These are phyloP conservation scores for Rhizoglyphus robini DNA, from an alignment of 1,140 invertebrate genomes.

Conservation along the genomic window DNA sequence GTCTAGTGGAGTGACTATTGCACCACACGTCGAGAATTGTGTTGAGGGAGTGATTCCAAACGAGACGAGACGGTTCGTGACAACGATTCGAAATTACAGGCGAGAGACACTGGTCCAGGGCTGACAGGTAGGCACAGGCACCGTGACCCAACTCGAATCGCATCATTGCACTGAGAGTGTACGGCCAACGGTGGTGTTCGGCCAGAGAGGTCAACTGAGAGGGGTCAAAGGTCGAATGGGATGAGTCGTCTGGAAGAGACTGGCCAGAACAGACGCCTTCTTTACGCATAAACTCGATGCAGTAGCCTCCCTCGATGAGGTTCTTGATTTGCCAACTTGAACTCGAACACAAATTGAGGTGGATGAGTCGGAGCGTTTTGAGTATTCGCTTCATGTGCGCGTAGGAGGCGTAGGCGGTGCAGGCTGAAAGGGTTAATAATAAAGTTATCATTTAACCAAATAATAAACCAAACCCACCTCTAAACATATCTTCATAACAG, in stretches of 20 bases:
- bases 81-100: neutral
- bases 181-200: neutral
- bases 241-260: too few relatives aligned
- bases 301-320: constrained; percentile 9
- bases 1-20: neutral
- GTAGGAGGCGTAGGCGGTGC: neutral
- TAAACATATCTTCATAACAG: constrained; percentile 1
- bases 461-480: too few relatives aligned
- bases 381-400: constrained; percentile 11
- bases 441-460: too few relatives aligned
- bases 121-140: neutral
- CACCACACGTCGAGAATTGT: neutral
- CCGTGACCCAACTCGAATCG: constrained; percentile 1
- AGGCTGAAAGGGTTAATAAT: neutral
- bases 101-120: neutral
- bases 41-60: neutral
- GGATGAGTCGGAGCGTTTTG: neutral
- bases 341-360: neutral
- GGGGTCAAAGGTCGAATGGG: neutral
- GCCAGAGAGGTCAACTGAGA: neutral
- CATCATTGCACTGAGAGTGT: neutral
- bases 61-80: neutral
- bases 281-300: neutral
- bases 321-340: neutral
- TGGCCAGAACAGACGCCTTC: neutral